Percentiles rank a stretch among this genome's conserved stretches.
These are phyloP conservation scores for Eueides isabella DNA, from an alignment of 1,140 invertebrate species.

Conservation along the genomic window DNA sequence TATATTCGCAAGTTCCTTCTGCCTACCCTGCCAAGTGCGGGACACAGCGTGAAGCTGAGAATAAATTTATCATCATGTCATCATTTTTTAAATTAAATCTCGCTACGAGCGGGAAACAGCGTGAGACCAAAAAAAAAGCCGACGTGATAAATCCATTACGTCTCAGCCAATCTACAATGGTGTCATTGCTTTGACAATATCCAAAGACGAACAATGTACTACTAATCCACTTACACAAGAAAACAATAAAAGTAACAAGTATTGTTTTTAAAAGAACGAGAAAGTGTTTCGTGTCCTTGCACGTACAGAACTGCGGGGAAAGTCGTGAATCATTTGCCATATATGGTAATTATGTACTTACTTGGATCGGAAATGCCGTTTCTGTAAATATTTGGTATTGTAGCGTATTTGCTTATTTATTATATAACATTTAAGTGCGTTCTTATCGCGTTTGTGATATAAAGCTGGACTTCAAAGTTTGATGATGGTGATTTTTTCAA, in stretches of 20 bases:
- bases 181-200: neutral
- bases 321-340: slow-evolving; percentile 29
- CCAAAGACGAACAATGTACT: neutral
- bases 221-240: slow-evolving; percentile 1
- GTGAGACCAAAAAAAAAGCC: neutral
- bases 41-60: too few relatives aligned
- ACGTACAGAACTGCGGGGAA: slow-evolving; percentile 26
- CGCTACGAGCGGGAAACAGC: too few relatives aligned
- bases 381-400: neutral
- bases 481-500: too few relatives aligned
- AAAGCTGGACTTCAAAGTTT: too few relatives aligned
- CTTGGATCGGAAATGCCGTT: neutral
- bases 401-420: neutral
- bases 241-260: neutral
- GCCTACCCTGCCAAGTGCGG: too few relatives aligned
- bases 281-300: slow-evolving; percentile 32
- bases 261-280: slow-evolving; percentile 31
- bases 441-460: neutral
- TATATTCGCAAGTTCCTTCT: too few relatives aligned
- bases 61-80: too few relatives aligned
- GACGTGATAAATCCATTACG: neutral
- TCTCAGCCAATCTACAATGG: neutral
- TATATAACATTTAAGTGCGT: too few relatives aligned
- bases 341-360: slow-evolving; percentile 8
- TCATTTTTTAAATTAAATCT: too few relatives aligned